These are phyloP conservation scores for Paragorgia papillata DNA, from an alignment of 92 coral and sea anemone genomes.

Conservation along the genomic window DNA sequence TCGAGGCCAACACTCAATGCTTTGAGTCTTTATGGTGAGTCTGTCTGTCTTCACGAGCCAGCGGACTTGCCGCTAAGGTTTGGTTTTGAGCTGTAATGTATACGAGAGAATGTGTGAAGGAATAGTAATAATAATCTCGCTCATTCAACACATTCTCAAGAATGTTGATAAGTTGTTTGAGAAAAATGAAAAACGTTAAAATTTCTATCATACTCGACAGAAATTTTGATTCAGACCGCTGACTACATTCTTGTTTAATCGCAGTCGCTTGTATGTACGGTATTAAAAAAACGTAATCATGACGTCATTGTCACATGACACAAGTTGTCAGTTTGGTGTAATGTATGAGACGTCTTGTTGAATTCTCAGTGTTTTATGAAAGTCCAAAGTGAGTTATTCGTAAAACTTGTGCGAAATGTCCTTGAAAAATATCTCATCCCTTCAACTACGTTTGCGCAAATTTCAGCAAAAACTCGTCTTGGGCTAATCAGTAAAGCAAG, in stretches of 20 bases:
- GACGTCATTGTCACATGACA: slow-evolving; percentile 19
- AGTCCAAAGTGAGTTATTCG: not conserved
- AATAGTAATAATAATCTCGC: not conserved
- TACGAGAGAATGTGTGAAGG: slow-evolving; percentile 31
- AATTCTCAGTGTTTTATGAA: not conserved
- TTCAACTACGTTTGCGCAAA: not conserved
- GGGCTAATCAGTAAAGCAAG: slow-evolving; percentile 40
- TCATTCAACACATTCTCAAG: slow-evolving; percentile 40
- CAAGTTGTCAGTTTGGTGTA: not conserved
- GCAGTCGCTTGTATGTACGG: slow-evolving; percentile 2
- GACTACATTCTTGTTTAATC: not conserved
- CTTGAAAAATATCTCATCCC: no score
- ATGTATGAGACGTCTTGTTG: not conserved
- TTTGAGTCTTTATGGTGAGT: slow-evolving; percentile 33
- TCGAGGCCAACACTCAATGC: slow-evolving; percentile 5
- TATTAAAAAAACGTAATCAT: not conserved
- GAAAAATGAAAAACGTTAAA: not conserved
- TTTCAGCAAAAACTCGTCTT: slow-evolving; percentile 13
- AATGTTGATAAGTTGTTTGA: slow-evolving; percentile 31
- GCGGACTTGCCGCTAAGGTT: slow-evolving; percentile 25
- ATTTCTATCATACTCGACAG: not conserved
- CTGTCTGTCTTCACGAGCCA: slow-evolving; percentile 22
- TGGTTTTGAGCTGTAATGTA: slow-evolving; percentile 30
- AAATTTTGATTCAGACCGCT: no score
- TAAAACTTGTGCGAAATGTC: no score